Conservation (phyloP, 2,888 invertebrate genomes). For the Pandemis corylana region DNA sequence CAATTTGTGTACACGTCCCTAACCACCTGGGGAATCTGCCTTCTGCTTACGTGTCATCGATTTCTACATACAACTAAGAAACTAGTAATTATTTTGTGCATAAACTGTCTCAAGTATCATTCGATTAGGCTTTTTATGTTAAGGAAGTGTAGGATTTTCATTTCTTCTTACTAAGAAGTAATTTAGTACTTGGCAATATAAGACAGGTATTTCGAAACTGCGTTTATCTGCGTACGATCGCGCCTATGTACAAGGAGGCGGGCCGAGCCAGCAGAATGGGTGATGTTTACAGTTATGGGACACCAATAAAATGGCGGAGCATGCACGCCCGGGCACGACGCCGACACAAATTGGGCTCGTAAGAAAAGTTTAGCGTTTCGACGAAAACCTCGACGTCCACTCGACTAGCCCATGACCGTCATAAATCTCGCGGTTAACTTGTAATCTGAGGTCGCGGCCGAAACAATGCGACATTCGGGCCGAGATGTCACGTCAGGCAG, state of each 20-base stretch:
- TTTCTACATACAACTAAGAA: conserved; percentile 8
- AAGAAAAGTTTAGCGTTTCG: conserved; percentile 79
- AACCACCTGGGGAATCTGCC: not conserved
- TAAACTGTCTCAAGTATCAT: conserved; percentile 29
- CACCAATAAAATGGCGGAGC: conserved; percentile 83
- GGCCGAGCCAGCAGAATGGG: conserved; percentile 59
- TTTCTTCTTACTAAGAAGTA: conserved; percentile 22
- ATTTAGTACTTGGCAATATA: conserved; percentile 28
- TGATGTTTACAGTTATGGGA: conserved; percentile 82
- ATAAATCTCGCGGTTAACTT: conserved; percentile 79
- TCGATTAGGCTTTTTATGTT: conserved; percentile 4
- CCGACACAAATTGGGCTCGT: conserved; percentile 80
- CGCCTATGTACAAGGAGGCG: conserved; percentile 34
- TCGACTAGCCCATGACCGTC: conserved; percentile 72
- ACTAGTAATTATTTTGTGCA: conserved; percentile 11
- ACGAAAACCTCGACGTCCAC: conserved; percentile 72
- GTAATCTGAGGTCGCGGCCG: conserved; percentile 78
- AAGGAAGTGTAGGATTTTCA: conserved; percentile 27
- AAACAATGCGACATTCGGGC: conserved; percentile 78
- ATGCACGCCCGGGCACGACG: conserved; percentile 76
- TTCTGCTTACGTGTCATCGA: not conserved
- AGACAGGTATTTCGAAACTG: conserved; percentile 31
- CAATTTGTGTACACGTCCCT: conserved; percentile 62
- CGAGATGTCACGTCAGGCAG: conserved; percentile 70
- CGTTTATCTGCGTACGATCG: conserved; percentile 36